Percentiles rank a stretch among this genome's conserved stretches.
Evolutionary conservation across 2,797 vertebrate species (phyloP).

Genomic region (Gadopsis bispinosus): DNA sequence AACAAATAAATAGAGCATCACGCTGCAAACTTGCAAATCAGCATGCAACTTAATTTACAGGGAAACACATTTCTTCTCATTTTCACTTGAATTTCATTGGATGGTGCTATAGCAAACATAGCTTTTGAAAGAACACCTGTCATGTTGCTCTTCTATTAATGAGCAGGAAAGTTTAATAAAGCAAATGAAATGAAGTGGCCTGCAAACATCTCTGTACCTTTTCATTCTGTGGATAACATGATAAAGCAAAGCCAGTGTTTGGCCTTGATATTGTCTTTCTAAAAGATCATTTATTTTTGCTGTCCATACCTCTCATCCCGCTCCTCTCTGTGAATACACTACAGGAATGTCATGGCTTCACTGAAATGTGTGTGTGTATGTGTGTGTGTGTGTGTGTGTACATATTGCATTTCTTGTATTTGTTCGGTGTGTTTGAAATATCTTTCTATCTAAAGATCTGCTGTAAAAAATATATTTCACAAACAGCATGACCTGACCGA

Average conservation of each 20-base stretch:
- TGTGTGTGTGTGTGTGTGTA: slow-evolving; percentile 12
- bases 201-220: slow-evolving; percentile 38
- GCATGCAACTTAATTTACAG: not conserved
- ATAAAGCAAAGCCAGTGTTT: slow-evolving; percentile 68
- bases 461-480: slow-evolving; percentile 27
- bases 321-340: slow-evolving; percentile 35
- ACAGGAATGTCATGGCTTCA: slow-evolving; percentile 52
- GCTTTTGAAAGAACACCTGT: slow-evolving; percentile 24
- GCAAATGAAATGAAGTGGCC: slow-evolving; percentile 31
- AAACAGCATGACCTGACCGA: slow-evolving; percentile 27
- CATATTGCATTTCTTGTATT: slow-evolving; percentile 15
- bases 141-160: slow-evolving; percentile 30
- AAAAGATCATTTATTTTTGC: slow-evolving; percentile 42
- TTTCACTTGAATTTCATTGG: not conserved
- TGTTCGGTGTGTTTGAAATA: slow-evolving; percentile 1
- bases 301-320: slow-evolving; percentile 31
- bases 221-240: slow-evolving; percentile 42
- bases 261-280: slow-evolving; percentile 71
- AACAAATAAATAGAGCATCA: slow-evolving; percentile 8
- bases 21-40: slow-evolving; percentile 9
- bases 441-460: slow-evolving; percentile 14
- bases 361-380: slow-evolving; percentile 24
- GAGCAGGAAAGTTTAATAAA: slow-evolving; percentile 43
- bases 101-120: not conserved
- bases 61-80: not conserved